phyloP scores from a whole-genome alignment of 2,888 invertebrate species.

The Aphrophora alni region DNA sequence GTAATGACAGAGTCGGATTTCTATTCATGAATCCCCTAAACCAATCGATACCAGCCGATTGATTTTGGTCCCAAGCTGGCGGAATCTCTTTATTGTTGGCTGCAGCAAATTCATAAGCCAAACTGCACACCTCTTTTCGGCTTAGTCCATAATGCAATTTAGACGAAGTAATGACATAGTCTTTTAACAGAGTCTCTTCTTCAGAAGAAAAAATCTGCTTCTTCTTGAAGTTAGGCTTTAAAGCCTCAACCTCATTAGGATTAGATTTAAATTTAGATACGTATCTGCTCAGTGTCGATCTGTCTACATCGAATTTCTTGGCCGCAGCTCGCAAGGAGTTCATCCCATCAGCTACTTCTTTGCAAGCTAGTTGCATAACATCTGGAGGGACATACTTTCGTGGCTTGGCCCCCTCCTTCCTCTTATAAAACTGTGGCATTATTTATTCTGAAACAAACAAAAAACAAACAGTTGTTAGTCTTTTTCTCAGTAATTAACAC shows the following conservation, averaged over 20 bases:
- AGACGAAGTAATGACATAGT: conserved; percentile 18
- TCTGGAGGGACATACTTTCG: conserved; percentile 18
- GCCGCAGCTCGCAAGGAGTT: conserved; percentile 19
- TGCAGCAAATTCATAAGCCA: conserved; percentile 33
- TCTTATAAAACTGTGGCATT: conserved; percentile 17
- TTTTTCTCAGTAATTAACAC: too few species aligned
- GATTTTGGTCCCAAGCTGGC: conserved; percentile 9
- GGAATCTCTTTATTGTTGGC: conserved; percentile 27
- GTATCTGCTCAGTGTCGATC: conserved; percentile 2
- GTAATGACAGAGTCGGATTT: conserved; percentile 23
- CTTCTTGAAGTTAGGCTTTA: conserved; percentile 17
- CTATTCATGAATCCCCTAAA: conserved; percentile 25
- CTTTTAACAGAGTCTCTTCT: conserved; percentile 17
- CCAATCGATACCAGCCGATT: conserved; percentile 21
- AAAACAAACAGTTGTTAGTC: too few species aligned
- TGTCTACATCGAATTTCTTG: conserved; percentile 27
- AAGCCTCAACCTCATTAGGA: not conserved
- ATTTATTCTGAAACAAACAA: too few species aligned
- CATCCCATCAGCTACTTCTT: conserved; percentile 28
- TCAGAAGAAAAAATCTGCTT: conserved; percentile 19
- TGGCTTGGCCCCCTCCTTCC: conserved; percentile 19
- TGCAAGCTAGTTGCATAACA: conserved; percentile 24
- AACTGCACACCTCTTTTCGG: conserved; percentile 13
- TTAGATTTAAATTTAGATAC: not conserved
- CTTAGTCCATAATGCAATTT: conserved; percentile 28